Evolutionary conservation across 1,140 invertebrate genomes (phyloP).

Genomic region (Hycleus phaleratus): DNA sequence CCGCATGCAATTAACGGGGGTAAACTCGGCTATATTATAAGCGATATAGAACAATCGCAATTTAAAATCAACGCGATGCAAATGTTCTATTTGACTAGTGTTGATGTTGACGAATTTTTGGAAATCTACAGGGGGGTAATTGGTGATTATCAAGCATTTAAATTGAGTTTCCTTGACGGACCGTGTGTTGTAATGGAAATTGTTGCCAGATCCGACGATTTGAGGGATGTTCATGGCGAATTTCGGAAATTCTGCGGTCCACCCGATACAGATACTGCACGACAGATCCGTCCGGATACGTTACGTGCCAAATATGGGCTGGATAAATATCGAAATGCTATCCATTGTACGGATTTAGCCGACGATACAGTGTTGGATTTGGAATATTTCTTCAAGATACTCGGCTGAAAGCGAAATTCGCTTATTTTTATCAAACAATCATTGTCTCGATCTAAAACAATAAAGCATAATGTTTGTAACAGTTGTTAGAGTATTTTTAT

Average conservation of each 20-base stretch:
- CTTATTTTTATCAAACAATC: too few species aligned
- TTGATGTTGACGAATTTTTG: slow-evolving; percentile 83
- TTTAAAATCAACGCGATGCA: slow-evolving; percentile 74
- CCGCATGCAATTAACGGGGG: slow-evolving; percentile 79
- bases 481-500: too few species aligned
- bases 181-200: slow-evolving; percentile 83
- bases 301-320: slow-evolving; percentile 77
- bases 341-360: slow-evolving; percentile 87
- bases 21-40: slow-evolving; percentile 62
- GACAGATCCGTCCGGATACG: slow-evolving; percentile 71
- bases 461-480: too few species aligned
- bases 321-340: slow-evolving; percentile 76
- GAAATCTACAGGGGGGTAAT: slow-evolving; percentile 91
- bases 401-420: slow-evolving; percentile 1
- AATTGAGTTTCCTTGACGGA: slow-evolving; percentile 49
- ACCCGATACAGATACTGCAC: slow-evolving; percentile 79
- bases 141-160: slow-evolving; percentile 61
- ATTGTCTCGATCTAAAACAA: too few species aligned
- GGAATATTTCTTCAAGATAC: slow-evolving; percentile 72
- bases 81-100: slow-evolving; percentile 68
- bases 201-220: slow-evolving; percentile 48
- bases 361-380: slow-evolving; percentile 81
- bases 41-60: slow-evolving; percentile 62
- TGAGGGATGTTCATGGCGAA: slow-evolving; percentile 57
- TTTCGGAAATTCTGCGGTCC: slow-evolving; percentile 85